phyloP scores from a whole-genome alignment of 2,113 vertebrate species.

The Pachyramphus minor region DNA sequence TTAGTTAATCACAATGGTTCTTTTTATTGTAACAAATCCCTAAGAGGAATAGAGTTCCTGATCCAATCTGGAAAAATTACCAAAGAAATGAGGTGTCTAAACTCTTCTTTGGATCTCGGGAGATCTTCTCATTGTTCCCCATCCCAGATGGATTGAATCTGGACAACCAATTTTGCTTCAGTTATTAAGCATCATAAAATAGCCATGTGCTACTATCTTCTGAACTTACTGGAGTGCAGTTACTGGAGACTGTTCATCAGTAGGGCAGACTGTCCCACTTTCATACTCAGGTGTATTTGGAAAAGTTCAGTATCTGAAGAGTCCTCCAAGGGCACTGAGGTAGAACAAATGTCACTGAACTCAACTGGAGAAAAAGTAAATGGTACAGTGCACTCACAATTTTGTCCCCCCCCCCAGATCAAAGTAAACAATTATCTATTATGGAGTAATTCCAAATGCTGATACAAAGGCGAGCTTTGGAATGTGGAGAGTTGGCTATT shows the following conservation, averaged over 20 bases:
- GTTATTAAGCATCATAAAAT: not conserved
- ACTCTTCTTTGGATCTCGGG: not conserved
- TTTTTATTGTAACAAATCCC: not conserved
- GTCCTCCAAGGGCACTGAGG: not conserved
- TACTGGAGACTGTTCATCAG: not conserved
- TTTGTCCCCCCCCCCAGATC: not conserved
- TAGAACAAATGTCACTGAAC: not conserved
- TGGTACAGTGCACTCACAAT: not conserved
- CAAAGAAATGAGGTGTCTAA: not conserved
- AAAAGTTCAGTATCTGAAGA: not conserved
- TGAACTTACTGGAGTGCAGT: not conserved
- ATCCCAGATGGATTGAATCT: not conserved
- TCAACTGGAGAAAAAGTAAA: not conserved
- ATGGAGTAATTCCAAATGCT: not conserved
- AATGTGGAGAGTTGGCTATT: not conserved
- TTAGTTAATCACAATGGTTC: not conserved
- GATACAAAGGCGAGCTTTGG: not conserved
- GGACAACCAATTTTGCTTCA: not conserved
- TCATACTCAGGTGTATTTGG: not conserved
- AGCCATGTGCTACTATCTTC: not conserved
- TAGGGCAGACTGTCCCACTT: not conserved
- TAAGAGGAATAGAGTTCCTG: not conserved
- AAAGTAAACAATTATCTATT: not conserved
- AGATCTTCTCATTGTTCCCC: not conserved
- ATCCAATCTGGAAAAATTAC: not conserved